phyloP scores from a whole-genome alignment of 2,888 invertebrate species.

The Eupithecia centaureata region DNA sequence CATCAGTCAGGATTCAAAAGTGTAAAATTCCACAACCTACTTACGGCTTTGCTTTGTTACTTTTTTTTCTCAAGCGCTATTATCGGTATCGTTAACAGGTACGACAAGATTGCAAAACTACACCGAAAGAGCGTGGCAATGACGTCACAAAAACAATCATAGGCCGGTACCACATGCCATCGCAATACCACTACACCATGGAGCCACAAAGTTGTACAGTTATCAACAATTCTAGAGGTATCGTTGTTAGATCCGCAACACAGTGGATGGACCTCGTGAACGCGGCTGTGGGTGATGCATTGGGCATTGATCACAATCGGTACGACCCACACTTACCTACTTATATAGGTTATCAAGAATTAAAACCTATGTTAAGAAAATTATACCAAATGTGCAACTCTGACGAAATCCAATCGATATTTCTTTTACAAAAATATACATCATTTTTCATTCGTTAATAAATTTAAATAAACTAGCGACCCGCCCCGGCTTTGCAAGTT shows the following conservation, averaged over 20 bases:
- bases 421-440: neutral
- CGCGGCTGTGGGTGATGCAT: constrained; percentile 68
- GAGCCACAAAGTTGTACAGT: constrained; percentile 86
- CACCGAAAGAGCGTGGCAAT: constrained; percentile 64
- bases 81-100: constrained; percentile 52
- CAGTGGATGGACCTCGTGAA: constrained; percentile 87
- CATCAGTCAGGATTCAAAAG: neutral
- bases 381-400: constrained; percentile 10
- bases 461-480: too few species aligned
- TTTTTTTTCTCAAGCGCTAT: neutral
- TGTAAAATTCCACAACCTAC: too few species aligned
- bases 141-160: constrained; percentile 79
- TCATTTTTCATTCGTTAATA: neutral
- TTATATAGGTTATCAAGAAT: neutral
- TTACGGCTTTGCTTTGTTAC: too few species aligned
- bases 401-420: constrained; percentile 9
- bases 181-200: constrained; percentile 92
- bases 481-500: too few species aligned
- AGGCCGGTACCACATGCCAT: constrained; percentile 82
- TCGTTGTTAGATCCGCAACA: constrained; percentile 78
- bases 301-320: constrained; percentile 84
- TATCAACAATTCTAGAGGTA: constrained; percentile 50
- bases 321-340: constrained; percentile 51
- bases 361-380: neutral
- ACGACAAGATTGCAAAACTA: constrained; percentile 59